Percentiles rank a stretch among this genome's conserved stretches.
Evolutionary conservation across 1,140 invertebrate genomes (phyloP).

Genomic region (Panagrolaimus sp.): DNA sequence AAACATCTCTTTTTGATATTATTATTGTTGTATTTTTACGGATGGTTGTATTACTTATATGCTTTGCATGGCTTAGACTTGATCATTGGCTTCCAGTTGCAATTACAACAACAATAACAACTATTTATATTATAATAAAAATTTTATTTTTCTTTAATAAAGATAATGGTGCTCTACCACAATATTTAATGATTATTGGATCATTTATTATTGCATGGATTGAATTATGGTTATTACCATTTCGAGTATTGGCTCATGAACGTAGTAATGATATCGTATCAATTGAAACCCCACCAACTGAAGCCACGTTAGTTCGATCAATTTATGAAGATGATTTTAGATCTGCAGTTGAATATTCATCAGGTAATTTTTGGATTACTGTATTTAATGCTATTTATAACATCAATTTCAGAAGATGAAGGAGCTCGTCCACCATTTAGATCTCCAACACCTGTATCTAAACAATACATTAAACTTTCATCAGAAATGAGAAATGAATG

Average conservation of each 20-base stretch:
- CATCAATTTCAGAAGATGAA: too few relatives aligned
- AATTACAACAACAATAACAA: conserved; percentile 34
- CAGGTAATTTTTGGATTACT: conserved; percentile 20
- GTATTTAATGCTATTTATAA: too few relatives aligned
- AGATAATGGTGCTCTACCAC: conserved; percentile 20
- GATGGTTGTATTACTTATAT: conserved; percentile 29
- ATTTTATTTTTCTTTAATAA: conserved; percentile 46
- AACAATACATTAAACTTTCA: not conserved
- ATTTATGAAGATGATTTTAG: conserved; percentile 23
- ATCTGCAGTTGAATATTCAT: conserved; percentile 22
- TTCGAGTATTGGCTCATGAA: conserved; percentile 36
- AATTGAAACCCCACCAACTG: not conserved
- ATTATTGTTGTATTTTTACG: conserved; percentile 39
- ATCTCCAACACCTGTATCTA: not conserved
- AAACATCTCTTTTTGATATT: conserved; percentile 40
- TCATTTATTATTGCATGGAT: conserved; percentile 41
- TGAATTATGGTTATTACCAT: conserved; percentile 43
- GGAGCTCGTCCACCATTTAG: too few relatives aligned
- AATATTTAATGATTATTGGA: conserved; percentile 40
- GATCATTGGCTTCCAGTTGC: conserved; percentile 41
- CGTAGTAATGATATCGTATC: conserved; percentile 17
- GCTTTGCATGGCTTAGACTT: conserved; percentile 27
- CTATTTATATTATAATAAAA: conserved; percentile 41
- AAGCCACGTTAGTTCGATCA: not conserved
- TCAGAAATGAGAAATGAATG: conserved; percentile 13